Conservation (phyloP, 1,140 invertebrate species). For the Aethina tumida region DNA sequence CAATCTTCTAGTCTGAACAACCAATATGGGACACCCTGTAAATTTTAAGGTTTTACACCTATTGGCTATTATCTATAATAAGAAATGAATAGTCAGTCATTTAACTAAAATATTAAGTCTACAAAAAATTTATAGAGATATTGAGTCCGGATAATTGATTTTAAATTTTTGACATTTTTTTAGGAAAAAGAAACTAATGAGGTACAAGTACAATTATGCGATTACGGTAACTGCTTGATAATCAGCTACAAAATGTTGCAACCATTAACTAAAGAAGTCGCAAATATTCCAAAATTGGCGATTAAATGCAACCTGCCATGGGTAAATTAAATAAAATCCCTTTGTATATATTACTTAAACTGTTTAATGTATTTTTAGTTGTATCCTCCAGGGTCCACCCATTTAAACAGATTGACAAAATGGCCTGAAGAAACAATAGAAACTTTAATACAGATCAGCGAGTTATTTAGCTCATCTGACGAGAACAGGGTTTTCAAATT, state of each 20-base stretch:
- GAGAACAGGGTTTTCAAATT: neutral
- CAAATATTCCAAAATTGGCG: constrained; percentile 17
- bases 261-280: constrained; percentile 15
- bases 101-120: no score
- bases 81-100: neutral
- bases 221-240: constrained; percentile 17
- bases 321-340: constrained; percentile 9
- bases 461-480: neutral
- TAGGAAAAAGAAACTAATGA: constrained; percentile 11
- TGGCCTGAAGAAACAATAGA: constrained; percentile 12
- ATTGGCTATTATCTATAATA: neutral
- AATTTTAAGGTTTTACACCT: neutral
- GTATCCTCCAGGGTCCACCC: constrained; percentile 16
- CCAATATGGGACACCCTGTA: neutral
- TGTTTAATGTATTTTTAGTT: constrained; percentile 14
- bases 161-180: constrained; percentile 6
- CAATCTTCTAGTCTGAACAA: neutral
- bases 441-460: constrained; percentile 2
- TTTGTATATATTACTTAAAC: neutral
- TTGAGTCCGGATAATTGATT: neutral
- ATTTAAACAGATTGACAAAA: constrained; percentile 11
- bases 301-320: constrained; percentile 20
- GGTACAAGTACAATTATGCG: constrained; percentile 18
- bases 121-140: neutral
- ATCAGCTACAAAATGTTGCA: constrained; percentile 15